A percentile compares a stretch with the other conserved stretches of the same genome.
These are phyloP conservation scores for Drosophila kambysellisi DNA, from an alignment of 2,888 invertebrate genomes.

Conservation along the genomic window DNA sequence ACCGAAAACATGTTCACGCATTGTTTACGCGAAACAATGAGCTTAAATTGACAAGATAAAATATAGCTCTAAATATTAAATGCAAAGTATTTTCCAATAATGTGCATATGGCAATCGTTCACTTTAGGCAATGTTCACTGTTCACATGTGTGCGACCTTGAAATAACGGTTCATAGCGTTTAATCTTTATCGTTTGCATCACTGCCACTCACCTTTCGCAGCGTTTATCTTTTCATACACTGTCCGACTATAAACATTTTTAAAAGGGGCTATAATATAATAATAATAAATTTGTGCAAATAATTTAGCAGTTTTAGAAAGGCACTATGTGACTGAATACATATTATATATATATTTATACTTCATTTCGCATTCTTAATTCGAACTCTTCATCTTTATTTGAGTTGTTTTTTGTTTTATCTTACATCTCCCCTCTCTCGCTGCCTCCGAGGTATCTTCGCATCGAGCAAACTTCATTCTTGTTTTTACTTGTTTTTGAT, in stretches of 20 bases:
- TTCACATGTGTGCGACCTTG: slow-evolving; percentile 63
- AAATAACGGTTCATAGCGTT: slow-evolving; percentile 56
- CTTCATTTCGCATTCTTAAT: not conserved
- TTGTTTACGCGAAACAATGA: not conserved
- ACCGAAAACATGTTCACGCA: not conserved
- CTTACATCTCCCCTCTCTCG: not conserved
- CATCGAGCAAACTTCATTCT: not conserved
- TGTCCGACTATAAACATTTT: not conserved
- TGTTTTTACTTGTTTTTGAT: slow-evolving; percentile 4
- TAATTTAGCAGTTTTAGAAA: not conserved
- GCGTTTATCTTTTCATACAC: slow-evolving; percentile 19
- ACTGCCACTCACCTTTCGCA: slow-evolving; percentile 9
- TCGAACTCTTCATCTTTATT: not conserved
- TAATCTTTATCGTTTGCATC: slow-evolving; percentile 14
- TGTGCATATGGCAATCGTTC: not conserved
- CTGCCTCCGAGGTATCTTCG: not conserved
- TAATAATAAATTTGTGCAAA: not conserved
- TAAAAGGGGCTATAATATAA: not conserved
- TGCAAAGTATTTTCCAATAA: not conserved
- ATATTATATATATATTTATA: not conserved
- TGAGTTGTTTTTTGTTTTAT: not conserved
- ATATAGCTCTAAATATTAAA: not conserved
- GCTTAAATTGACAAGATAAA: not conserved
- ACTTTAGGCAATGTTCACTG: slow-evolving; percentile 27
- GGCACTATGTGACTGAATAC: not conserved